Evolutionary conservation across 2,113 vertebrate genomes (phyloP).

Genomic region (Ciconia stormi): DNA sequence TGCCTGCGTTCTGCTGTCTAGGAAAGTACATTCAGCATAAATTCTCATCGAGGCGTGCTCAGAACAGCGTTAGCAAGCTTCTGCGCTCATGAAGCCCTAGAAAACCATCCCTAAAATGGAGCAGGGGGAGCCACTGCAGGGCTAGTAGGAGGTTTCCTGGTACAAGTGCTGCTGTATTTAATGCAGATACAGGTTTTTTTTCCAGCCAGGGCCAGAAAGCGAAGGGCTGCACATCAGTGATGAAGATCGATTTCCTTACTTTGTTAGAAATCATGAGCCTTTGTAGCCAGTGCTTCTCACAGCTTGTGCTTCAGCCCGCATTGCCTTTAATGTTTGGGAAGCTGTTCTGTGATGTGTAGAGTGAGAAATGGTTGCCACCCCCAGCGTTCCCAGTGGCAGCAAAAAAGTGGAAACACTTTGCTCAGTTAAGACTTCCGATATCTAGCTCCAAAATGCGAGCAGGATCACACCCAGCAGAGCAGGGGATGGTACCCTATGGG

Average conservation of each 20-base stretch:
- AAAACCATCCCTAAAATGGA: background rate
- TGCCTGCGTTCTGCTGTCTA: background rate
- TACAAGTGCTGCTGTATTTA: background rate
- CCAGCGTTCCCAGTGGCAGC: background rate
- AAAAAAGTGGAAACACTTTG: background rate
- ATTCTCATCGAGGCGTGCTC: background rate
- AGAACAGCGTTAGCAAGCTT: background rate
- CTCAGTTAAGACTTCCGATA: accelerated
- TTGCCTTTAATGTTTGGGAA: background rate
- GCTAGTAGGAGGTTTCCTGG: background rate
- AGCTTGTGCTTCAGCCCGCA: background rate
- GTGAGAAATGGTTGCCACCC: background rate
- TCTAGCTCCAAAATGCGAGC: background rate
- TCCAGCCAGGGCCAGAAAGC: background rate
- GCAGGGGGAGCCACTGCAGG: background rate
- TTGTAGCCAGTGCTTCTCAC: background rate
- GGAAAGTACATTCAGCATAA: background rate
- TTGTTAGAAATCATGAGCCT: background rate
- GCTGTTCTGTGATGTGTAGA: background rate
- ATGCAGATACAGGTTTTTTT: background rate
- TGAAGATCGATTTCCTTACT: background rate
- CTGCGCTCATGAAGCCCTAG: background rate
- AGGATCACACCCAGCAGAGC: background rate
- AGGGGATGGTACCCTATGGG: background rate
- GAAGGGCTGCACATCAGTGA: background rate